phyloP scores from a whole-genome alignment of 2,797 vertebrate genomes.

The Sphenodon punctatus region DNA sequence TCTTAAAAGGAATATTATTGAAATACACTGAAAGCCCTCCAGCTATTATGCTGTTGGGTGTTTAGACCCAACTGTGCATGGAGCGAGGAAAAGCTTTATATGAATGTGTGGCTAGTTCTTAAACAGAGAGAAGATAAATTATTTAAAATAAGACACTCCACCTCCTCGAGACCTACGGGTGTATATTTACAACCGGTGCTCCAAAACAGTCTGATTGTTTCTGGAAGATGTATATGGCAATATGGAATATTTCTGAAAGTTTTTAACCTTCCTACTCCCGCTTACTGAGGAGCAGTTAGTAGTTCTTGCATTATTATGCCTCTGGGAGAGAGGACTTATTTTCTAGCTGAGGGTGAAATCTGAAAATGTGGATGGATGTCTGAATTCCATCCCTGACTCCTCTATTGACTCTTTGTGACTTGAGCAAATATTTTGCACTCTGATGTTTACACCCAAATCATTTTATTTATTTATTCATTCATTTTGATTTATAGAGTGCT shows the following conservation, averaged over 20 bases:
- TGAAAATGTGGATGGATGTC: not conserved
- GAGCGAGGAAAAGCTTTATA: no score
- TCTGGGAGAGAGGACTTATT: not conserved
- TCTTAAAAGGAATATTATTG: not conserved
- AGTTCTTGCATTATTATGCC: not conserved
- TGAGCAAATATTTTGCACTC: not conserved
- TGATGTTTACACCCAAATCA: not conserved
- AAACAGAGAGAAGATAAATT: not conserved
- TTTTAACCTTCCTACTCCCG: not conserved
- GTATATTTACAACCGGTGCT: no score
- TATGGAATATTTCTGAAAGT: not conserved
- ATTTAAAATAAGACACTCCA: not conserved
- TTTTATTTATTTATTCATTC: no score
- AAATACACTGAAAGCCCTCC: conserved; percentile 29
- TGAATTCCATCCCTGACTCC: not conserved
- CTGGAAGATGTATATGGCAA: not conserved
- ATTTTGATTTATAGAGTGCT: no score
- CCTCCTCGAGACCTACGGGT: not conserved
- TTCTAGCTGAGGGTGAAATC: not conserved
- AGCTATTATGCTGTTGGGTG: not conserved
- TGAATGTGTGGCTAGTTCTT: no score
- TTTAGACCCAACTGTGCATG: no score
- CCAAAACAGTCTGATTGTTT: not conserved
- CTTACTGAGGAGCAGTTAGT: not conserved
- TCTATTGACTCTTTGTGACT: not conserved